These are phyloP conservation scores for Artibeus jamaicensis DNA, from an alignment of 2,797 vertebrate species.

Conservation along the genomic window DNA sequence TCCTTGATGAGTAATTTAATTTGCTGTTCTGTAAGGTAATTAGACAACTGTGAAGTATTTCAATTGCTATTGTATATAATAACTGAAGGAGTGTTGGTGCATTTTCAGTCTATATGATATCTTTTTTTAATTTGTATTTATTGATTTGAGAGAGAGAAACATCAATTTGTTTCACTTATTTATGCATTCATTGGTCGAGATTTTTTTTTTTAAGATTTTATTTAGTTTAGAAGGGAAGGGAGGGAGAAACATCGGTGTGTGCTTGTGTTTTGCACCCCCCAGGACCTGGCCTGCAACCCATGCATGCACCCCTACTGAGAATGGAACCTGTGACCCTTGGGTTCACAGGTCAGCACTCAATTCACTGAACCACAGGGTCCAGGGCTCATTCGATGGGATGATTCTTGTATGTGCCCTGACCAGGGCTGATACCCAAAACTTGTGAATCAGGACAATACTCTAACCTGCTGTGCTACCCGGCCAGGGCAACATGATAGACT, in stretches of 20 bases:
- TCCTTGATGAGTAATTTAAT: neutral
- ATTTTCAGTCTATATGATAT: neutral
- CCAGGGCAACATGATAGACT: neutral
- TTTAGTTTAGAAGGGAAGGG: too few species aligned
- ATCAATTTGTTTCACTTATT: neutral
- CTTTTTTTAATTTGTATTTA: neutral
- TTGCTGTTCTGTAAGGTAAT: conserved; percentile 7
- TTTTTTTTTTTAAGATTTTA: too few species aligned
- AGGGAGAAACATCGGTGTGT: too few species aligned
- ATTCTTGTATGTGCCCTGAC: neutral
- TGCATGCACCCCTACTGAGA: too few species aligned
- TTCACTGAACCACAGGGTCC: too few species aligned
- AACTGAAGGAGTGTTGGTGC: neutral
- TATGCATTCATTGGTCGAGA: neutral
- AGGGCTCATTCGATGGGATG: too few species aligned
- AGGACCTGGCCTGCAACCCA: too few species aligned
- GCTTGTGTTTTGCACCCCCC: too few species aligned
- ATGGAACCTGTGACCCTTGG: too few species aligned
- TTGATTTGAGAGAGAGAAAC: neutral
- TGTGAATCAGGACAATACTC: neutral
- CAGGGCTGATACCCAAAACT: neutral
- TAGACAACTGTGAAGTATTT: neutral
- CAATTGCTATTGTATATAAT: neutral
- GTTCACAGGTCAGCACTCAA: too few species aligned
- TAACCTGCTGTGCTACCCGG: neutral